Evolutionary conservation across 2,888 invertebrate species (phyloP).

Genomic region (Hoplodrina ambigua): DNA sequence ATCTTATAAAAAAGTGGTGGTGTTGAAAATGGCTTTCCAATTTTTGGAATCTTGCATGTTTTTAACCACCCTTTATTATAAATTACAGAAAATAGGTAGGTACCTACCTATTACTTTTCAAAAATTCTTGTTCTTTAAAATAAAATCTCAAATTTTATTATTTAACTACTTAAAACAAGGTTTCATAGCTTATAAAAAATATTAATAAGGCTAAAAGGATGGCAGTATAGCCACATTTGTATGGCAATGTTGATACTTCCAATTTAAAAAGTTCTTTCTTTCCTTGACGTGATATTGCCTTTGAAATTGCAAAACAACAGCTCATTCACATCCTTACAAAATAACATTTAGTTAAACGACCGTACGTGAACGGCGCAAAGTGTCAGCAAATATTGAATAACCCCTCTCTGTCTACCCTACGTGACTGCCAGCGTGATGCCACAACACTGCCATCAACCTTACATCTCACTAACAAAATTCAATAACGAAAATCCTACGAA

Average conservation of each 20-base stretch:
- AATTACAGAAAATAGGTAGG: no score
- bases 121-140: no score
- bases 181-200: no score
- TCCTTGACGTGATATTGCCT: neutral
- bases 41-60: neutral
- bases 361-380: constrained; percentile 25
- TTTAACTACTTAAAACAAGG: no score
- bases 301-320: neutral
- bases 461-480: constrained; percentile 76
- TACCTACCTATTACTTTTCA: no score
- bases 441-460: constrained; percentile 67
- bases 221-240: no score
- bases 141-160: no score
- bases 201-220: no score
- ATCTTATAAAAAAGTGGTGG: neutral
- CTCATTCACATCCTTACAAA: constrained; percentile 19
- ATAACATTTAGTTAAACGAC: constrained; percentile 28
- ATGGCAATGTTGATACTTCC: no score
- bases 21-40: neutral
- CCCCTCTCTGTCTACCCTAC: constrained; percentile 40
- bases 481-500: constrained; percentile 76
- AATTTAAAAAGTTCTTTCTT: neutral
- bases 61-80: no score
- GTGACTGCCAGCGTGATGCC: constrained; percentile 51
- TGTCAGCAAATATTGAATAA: constrained; percentile 51